Evolutionary conservation across 1,140 invertebrate species (phyloP), one percentile per base, ranked within the genome.

Genomic region (Oryzaephilus surinamensis): DNA sequence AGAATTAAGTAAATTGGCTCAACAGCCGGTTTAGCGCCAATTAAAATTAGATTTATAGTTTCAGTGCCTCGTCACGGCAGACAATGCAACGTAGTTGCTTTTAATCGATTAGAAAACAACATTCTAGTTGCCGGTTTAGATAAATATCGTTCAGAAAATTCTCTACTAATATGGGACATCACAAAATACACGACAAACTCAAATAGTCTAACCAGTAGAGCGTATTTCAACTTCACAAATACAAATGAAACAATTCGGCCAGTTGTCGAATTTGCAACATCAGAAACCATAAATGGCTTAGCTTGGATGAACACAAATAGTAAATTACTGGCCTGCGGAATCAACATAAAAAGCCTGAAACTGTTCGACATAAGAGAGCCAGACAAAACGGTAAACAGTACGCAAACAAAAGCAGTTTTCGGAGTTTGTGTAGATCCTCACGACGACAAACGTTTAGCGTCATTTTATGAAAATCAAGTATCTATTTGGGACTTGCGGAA

Each of bases 341-440:
- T 92, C 67, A 94, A 89, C 64, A 77, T 81, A 43, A 94, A 93
- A 52, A 76, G 82, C 48, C 75, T 97, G 4, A 86, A 86, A 65
- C 72, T 96, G n/a, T 84, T 86, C 60, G 93, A 97, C 63, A 70
- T 94, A 1, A 71, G 90, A 77, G 84, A 89, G 68, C 68, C 73
- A 10, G 72, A 72, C 38, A 81, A 83, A 59, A 71, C 78, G 30
- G 73, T 78, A 34, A 77, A 74, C 52, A 68, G 74, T 10, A 77
- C 84, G n/a, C 69, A 74, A 16, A 88, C 85, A 1, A 90, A 90
- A 63, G 78, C 81, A 31, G 86, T 93, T 8, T 78, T 79, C 61
- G 89, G 87, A 26, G 66, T 90, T 6, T 72, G 75, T 32, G 75
- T 87, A 3, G 86, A 91, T 58, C 77, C 80, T 10, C 70, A 79